Conservation (phyloP, 2,113 vertebrate species). For the Salvelinus alpinus region DNA sequence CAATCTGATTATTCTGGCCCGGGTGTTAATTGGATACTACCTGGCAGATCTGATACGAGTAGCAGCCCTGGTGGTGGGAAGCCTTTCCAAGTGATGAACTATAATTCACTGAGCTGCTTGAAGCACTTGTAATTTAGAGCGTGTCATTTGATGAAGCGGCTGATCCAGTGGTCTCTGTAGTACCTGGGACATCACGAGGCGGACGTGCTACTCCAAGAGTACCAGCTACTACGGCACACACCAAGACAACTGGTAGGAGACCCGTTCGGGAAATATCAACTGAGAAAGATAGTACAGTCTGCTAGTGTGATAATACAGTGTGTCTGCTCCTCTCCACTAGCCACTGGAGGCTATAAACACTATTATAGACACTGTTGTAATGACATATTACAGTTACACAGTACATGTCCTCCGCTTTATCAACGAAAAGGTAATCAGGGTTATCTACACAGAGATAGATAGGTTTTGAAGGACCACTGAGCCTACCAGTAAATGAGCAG, state of each 20-base stretch:
- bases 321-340: too few relatives aligned
- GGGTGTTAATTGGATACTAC: constrained; percentile 99
- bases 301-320: too few relatives aligned
- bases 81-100: constrained; percentile 98
- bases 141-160: constrained; percentile 99
- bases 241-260: too few relatives aligned
- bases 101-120: constrained; percentile 98
- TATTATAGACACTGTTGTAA: too few relatives aligned
- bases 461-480: constrained; percentile 46
- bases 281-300: too few relatives aligned
- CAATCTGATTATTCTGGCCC: constrained; percentile 99
- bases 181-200: constrained; percentile 92
- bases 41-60: constrained; percentile 99
- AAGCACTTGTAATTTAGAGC: constrained; percentile 99
- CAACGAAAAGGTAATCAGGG: too few relatives aligned
- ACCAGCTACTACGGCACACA: too few relatives aligned
- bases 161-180: constrained; percentile 97
- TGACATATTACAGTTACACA: too few relatives aligned
- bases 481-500: constrained; percentile 64
- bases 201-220: constrained; percentile 18
- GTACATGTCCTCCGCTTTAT: too few relatives aligned
- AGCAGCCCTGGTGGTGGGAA: constrained; percentile 87
- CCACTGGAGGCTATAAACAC: too few relatives aligned
- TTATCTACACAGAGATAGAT: too few relatives aligned
- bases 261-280: too few relatives aligned